These are phyloP conservation scores for Oreonectes daqikongensis DNA, from an alignment of 2,797 vertebrate species.

Conservation along the genomic window DNA sequence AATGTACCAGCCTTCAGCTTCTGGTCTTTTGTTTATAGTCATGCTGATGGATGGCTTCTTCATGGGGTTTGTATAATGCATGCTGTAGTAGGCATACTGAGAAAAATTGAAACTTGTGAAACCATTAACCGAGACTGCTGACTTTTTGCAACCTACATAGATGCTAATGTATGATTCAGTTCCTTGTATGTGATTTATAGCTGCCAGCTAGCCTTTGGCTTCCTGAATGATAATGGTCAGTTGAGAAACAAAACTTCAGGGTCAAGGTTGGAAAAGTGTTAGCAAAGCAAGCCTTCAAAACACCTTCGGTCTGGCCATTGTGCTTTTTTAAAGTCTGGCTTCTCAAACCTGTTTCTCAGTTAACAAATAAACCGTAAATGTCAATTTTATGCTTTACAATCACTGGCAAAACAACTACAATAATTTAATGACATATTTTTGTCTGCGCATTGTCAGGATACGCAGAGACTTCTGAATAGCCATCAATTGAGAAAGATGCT, in stretches of 20 bases:
- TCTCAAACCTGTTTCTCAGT: neutral
- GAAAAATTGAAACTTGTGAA: slow-evolving; percentile 13
- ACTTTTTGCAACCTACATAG: neutral
- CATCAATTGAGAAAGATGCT: neutral
- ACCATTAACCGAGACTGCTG: slow-evolving; percentile 9
- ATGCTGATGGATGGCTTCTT: slow-evolving; percentile 9
- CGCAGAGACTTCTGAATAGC: neutral
- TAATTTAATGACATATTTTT: neutral
- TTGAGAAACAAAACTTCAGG: neutral
- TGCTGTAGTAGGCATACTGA: slow-evolving; percentile 10
- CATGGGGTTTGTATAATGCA: slow-evolving; percentile 20
- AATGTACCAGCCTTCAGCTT: slow-evolving; percentile 28
- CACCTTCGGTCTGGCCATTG: neutral
- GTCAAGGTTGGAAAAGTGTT: neutral
- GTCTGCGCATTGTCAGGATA: neutral
- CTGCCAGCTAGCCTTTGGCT: neutral
- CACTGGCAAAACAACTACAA: neutral
- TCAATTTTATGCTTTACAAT: neutral
- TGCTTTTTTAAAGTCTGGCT: neutral
- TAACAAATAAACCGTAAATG: too few relatives aligned
- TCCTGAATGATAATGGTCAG: neutral
- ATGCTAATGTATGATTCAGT: neutral
- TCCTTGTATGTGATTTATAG: neutral
- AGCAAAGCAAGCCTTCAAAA: slow-evolving; percentile 6
- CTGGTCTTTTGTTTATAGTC: slow-evolving; percentile 15